Percentiles rank a stretch among this genome's conserved stretches.
These are phyloP conservation scores for Chloropsis cyanopogon DNA, from an alignment of 2,113 vertebrate genomes.

Conservation along the genomic window DNA sequence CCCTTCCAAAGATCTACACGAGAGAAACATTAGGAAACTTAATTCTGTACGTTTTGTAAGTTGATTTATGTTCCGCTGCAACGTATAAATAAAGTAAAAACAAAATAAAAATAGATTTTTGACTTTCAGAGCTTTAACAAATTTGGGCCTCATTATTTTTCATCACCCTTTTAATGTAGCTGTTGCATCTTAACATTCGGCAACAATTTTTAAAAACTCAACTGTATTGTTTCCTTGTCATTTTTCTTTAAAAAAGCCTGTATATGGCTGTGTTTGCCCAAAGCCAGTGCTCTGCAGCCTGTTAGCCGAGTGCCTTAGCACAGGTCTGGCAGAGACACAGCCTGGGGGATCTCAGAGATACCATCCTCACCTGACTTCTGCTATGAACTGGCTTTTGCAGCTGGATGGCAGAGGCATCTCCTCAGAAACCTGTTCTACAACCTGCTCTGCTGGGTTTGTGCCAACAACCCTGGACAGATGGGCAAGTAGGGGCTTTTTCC, in stretches of 20 bases:
- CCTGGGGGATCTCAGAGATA: neutral
- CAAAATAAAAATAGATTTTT: neutral
- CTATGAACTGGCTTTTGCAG: neutral
- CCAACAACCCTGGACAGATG: neutral
- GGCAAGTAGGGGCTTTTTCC: neutral
- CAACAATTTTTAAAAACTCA: neutral
- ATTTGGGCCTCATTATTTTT: neutral
- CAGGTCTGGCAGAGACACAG: neutral
- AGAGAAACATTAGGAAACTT: neutral
- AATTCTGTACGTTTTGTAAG: neutral
- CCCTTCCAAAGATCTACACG: neutral
- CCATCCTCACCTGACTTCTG: neutral
- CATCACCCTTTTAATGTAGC: neutral
- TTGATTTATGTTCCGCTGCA: neutral
- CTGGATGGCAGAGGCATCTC: neutral
- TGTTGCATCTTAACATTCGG: neutral
- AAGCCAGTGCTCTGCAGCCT: neutral
- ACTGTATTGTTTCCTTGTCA: neutral
- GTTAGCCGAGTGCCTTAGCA: neutral
- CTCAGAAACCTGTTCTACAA: neutral
- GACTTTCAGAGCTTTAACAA: neutral
- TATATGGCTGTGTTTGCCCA: neutral
- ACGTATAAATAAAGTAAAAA: neutral
- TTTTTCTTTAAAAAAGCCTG: neutral
- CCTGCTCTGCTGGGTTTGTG: neutral